phyloP scores from a whole-genome alignment of 2,888 invertebrate species.

The Petrolisthes manimaculis region DNA sequence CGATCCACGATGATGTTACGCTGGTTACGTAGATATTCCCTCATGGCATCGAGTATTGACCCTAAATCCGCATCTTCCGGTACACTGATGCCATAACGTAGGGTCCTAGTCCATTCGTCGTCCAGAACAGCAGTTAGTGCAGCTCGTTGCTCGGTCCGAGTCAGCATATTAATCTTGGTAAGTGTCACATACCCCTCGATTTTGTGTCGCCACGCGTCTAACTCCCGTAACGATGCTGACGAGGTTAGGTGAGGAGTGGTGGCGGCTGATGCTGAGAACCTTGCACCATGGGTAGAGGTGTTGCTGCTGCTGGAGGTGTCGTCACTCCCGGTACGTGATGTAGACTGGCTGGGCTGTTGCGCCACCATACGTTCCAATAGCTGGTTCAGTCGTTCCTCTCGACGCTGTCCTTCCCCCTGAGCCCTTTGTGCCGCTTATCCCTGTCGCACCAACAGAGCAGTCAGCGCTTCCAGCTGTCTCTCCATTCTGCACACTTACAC shows the following conservation, averaged over 20 bases:
- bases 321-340: no score
- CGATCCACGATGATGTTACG: constrained; percentile 8
- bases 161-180: not conserved
- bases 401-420: no score
- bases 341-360: no score
- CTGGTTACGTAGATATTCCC: not conserved
- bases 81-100: constrained; percentile 4
- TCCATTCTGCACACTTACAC: no score
- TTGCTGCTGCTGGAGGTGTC: no score
- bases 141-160: not conserved
- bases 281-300: no score
- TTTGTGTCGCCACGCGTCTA: constrained; percentile 14
- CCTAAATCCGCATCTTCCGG: constrained; percentile 7
- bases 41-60: constrained; percentile 8
- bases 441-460: no score
- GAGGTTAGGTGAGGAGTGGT: not conserved
- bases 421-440: no score
- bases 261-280: not conserved
- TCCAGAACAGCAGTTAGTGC: constrained; percentile 2
- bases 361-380: no score
- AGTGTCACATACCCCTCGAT: constrained; percentile 13
- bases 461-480: no score
- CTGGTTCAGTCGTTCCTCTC: no score
- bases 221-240: not conserved
- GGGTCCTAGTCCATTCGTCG: constrained; percentile 15